Evolutionary conservation across 2,888 invertebrate genomes (phyloP), one percentile per base, ranked within the genome.

Genomic region (Macropis europaea): DNA sequence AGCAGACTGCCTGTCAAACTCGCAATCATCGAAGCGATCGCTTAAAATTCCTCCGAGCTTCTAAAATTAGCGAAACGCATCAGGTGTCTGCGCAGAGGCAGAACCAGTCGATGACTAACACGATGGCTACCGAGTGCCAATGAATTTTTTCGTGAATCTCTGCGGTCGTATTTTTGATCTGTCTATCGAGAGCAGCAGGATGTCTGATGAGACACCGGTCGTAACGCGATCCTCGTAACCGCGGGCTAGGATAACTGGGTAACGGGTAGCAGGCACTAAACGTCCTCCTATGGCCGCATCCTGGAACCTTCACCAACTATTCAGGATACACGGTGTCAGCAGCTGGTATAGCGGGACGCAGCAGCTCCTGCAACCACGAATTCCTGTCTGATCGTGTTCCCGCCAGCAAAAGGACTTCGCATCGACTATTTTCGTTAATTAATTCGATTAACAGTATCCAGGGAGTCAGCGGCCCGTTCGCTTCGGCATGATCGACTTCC

Each of bases 231-330:
- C 84, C 75, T 77, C 79, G 73, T 82, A 86, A 85, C 84, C 84
- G 80, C 82, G 82, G 79, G 81, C 82, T 84, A 84, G 79, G 68
- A 75, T 86, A 86, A 86, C 86, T 85, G 79, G 84, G 86, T 86
- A 86, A 86, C 87, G 85, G 87, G 84, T 84, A 86, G 84, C 83
- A 84, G 79, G 66, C 62, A 53, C 59, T 81, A 81, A 81, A 81
- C 73, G 73, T 78, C 76, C 69, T 73, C 73, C 59, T 68, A 60
- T 57, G 47, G 53, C 17, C 53, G 60, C 54, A 69, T 77, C 78
- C 73, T 71, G 76, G 56, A 76, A 72, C 79, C 80, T 81, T 81
- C 80, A 74, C 70, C 76, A 72, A 70, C 38, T 68, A 60, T 76
- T 76, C 74, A 77, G 59, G 70, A 79, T 76, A 40, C 34, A 22